Evolutionary conservation across 2,888 invertebrate genomes (phyloP).

Genomic region (Aphelenchoides bicaudatus): DNA sequence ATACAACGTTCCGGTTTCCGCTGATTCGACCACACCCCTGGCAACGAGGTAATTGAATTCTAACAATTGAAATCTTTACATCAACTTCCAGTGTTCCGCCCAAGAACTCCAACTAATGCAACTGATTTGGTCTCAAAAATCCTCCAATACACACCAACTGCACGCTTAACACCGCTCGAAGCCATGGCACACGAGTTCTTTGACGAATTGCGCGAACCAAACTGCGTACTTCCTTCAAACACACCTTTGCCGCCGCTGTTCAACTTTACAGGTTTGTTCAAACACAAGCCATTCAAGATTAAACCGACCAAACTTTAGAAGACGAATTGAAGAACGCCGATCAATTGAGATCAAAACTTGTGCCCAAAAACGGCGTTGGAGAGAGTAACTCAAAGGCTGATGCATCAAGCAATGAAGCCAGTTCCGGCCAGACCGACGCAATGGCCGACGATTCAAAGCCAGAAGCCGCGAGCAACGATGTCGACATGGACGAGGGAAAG

Average conservation of each 20-base stretch:
- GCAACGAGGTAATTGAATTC: slow-evolving; percentile 67
- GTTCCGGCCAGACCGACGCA: no score
- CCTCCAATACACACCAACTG: slow-evolving; percentile 82
- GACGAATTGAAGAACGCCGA: slow-evolving; percentile 1
- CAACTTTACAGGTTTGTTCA: slow-evolving; percentile 40
- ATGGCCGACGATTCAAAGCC: no score
- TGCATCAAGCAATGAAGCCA: no score
- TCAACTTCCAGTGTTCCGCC: slow-evolving; percentile 61
- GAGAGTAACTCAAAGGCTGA: no score
- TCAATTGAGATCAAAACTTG: background rate
- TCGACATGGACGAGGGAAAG: no score
- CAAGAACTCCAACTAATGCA: slow-evolving; percentile 64
- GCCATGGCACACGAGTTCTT: slow-evolving; percentile 98
- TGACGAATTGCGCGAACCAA: slow-evolving; percentile 90
- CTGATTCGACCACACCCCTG: slow-evolving; percentile 99
- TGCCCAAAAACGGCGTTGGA: slow-evolving; percentile 13
- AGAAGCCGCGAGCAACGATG: no score
- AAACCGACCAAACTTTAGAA: no score
- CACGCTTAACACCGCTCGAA: slow-evolving; percentile 79
- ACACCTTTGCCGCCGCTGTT: slow-evolving; percentile 83
- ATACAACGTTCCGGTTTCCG: slow-evolving; percentile 99
- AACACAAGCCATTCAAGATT: slow-evolving; percentile 28
- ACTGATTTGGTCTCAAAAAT: slow-evolving; percentile 72
- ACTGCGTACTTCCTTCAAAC: slow-evolving; percentile 79
- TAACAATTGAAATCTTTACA: slow-evolving; percentile 12